These are phyloP conservation scores for Phengaris arion DNA, from an alignment of 2,888 invertebrate species.

Conservation along the genomic window DNA sequence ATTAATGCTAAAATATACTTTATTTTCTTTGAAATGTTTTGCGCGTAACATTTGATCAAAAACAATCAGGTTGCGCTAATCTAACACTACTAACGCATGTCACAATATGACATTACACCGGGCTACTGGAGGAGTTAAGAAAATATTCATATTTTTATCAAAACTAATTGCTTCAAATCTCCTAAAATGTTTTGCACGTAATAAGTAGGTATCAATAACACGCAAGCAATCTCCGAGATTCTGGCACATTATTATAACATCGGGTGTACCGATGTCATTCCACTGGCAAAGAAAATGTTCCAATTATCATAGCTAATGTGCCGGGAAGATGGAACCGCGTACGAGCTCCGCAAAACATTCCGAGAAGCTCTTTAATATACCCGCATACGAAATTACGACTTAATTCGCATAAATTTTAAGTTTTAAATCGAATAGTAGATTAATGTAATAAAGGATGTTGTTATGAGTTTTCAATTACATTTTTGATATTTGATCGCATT, in stretches of 20 bases:
- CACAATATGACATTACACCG: no score
- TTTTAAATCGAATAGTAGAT: constrained; percentile 17
- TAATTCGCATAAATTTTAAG: constrained; percentile 29
- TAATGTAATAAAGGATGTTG: constrained; percentile 21
- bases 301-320: constrained; percentile 76
- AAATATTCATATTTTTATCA: not conserved
- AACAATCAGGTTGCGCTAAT: not conserved
- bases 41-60: not conserved
- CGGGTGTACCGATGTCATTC: constrained; percentile 55
- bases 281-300: constrained; percentile 72
- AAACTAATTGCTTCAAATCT: not conserved
- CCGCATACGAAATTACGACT: constrained; percentile 32
- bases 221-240: constrained; percentile 12
- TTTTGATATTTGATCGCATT: constrained; percentile 22
- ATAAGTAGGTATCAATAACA: constrained; percentile 10
- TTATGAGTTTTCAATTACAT: constrained; percentile 24
- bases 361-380: constrained; percentile 37
- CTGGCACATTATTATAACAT: constrained; percentile 45
- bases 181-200: not conserved
- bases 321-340: constrained; percentile 53
- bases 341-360: constrained; percentile 40
- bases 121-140: no score
- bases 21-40: not conserved
- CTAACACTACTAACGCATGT: no score
- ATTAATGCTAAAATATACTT: no score